Conservation (phyloP, 2,797 vertebrate genomes). For the Antennarius maculatus region DNA sequence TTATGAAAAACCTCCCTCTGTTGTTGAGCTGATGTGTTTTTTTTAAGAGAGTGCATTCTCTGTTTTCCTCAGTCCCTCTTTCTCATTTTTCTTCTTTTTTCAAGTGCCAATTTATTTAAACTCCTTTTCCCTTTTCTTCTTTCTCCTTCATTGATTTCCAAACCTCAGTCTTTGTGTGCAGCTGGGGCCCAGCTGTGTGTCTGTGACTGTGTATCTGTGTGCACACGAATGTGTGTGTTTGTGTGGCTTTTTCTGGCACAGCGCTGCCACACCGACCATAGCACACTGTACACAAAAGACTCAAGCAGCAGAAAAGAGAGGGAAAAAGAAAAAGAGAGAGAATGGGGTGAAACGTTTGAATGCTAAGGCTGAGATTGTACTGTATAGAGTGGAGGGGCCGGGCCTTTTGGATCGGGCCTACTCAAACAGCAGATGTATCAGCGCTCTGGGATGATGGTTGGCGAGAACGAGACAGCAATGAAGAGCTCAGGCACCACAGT, state of each 20-base stretch:
- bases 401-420: slow-evolving; percentile 53
- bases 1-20: slow-evolving; percentile 55
- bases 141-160: slow-evolving; percentile 91
- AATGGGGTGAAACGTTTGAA: slow-evolving; percentile 45
- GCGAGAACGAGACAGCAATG: slow-evolving; percentile 75
- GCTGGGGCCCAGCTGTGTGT: slow-evolving; percentile 88
- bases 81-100: slow-evolving; percentile 82
- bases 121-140: slow-evolving; percentile 84
- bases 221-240: slow-evolving; percentile 64
- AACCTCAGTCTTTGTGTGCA: slow-evolving; percentile 86
- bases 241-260: slow-evolving; percentile 80
- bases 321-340: slow-evolving; percentile 50
- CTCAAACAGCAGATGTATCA: slow-evolving; percentile 65
- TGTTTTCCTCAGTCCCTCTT: slow-evolving; percentile 65
- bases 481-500: slow-evolving; percentile 79
- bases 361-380: slow-evolving; percentile 56
- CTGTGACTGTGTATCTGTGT: slow-evolving; percentile 76
- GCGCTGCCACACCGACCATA: slow-evolving; percentile 82
- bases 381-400: slow-evolving; percentile 58
- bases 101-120: slow-evolving; percentile 87
- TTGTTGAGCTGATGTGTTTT: slow-evolving; percentile 64
- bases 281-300: slow-evolving; percentile 78
- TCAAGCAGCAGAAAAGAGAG: slow-evolving; percentile 65
- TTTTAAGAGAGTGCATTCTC: slow-evolving; percentile 54
- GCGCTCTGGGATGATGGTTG: slow-evolving; percentile 62